Evolutionary conservation across 2,888 invertebrate genomes (phyloP).

Genomic region (Dorcus hopei): DNA sequence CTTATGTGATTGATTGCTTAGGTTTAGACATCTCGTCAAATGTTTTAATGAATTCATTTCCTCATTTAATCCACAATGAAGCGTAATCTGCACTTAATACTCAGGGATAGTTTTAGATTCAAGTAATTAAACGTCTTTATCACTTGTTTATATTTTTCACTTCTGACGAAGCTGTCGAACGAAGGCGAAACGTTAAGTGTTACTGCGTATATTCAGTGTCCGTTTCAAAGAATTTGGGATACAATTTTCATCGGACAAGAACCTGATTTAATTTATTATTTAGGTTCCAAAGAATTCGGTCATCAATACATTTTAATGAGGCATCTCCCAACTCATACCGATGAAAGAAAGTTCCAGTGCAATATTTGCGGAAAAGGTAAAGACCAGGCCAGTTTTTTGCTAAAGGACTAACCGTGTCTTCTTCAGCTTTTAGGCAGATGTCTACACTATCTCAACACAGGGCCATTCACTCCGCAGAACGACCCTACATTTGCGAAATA

Average conservation of each 20-base stretch:
- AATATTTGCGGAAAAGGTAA: constrained; percentile 65
- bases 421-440: constrained; percentile 63
- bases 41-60: too few species aligned
- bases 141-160: too few species aligned
- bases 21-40: not conserved
- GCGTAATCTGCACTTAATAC: too few species aligned
- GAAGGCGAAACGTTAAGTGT: too few species aligned
- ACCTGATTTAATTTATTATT: constrained; percentile 1
- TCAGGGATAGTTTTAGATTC: not conserved
- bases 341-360: constrained; percentile 74
- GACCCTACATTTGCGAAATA: constrained; percentile 71
- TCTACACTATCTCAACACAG: constrained; percentile 74
- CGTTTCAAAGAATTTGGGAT: too few species aligned
- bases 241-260: too few species aligned
- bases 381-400: not conserved
- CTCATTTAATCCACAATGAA: too few species aligned
- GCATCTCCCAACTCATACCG: constrained; percentile 73
- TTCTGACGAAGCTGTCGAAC: too few species aligned
- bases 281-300: constrained; percentile 70
- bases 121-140: too few species aligned
- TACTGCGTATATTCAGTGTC: too few species aligned
- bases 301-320: constrained; percentile 75
- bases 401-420: not conserved
- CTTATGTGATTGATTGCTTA: not conserved
- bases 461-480: constrained; percentile 73